A percentile compares a stretch with the other conserved stretches of the same genome.
These are phyloP conservation scores for Paracentrotus lividus DNA, from an alignment of 53 echinoderm and acorn worm genomes.

Conservation along the genomic window DNA sequence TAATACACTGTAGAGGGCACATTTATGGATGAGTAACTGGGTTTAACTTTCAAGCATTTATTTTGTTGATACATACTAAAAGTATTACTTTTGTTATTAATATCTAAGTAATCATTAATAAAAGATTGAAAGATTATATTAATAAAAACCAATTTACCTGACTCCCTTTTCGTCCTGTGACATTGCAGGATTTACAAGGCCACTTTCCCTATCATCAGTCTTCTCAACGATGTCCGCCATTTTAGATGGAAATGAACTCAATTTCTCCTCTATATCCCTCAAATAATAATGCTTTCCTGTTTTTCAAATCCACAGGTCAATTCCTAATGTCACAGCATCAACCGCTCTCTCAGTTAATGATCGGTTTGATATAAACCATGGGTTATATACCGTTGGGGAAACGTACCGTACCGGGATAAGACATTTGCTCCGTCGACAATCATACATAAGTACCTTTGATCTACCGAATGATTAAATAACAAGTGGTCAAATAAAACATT, in stretches of 20 bases:
- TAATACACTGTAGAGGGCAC: too few relatives aligned
- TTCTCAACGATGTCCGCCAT: neutral
- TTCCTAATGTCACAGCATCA: neutral
- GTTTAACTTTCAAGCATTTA: too few relatives aligned
- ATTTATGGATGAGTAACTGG: too few relatives aligned
- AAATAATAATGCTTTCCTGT: conserved; percentile 6
- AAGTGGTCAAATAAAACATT: neutral
- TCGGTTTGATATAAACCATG: neutral
- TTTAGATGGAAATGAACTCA: neutral
- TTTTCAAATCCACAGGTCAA: neutral
- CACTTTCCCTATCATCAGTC: neutral
- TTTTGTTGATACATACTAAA: too few relatives aligned
- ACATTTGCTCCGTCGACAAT: neutral
- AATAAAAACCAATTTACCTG: neutral
- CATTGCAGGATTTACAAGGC: neutral
- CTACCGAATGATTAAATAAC: neutral
- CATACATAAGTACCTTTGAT: neutral
- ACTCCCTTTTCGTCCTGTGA: neutral
- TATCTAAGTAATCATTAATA: neutral
- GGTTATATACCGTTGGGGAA: neutral
- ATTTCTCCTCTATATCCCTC: neutral
- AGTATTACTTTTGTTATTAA: too few relatives aligned
- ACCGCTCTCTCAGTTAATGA: neutral
- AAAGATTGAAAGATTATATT: neutral
- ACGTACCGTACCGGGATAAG: neutral